These are phyloP conservation scores for Cairina moschata DNA, from an alignment of 2,113 vertebrate genomes.

Conservation along the genomic window DNA sequence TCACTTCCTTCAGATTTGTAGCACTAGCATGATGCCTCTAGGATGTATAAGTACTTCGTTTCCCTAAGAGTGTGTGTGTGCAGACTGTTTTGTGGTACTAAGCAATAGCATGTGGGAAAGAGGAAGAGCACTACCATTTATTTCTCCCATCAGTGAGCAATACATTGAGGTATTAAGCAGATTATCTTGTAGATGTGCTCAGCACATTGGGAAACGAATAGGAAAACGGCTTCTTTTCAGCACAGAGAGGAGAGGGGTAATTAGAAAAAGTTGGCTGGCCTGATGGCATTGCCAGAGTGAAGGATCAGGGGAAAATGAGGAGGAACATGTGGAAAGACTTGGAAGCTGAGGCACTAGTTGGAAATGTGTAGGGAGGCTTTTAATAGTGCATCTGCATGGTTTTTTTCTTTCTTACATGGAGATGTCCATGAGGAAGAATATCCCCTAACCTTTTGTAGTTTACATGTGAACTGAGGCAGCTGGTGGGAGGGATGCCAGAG, in stretches of 20 bases:
- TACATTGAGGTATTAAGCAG: neutral
- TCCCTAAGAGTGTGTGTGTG: neutral
- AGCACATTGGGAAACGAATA: neutral
- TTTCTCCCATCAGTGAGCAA: neutral
- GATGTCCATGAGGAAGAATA: conserved; percentile 6
- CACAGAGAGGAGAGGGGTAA: neutral
- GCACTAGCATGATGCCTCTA: neutral
- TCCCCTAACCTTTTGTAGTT: conserved; percentile 24
- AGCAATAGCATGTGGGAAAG: neutral
- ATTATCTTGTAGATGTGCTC: neutral
- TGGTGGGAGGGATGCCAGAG: conserved; percentile 42
- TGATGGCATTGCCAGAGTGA: neutral
- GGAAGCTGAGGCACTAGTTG: neutral
- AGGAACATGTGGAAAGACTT: neutral
- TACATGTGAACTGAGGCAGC: conserved; percentile 38
- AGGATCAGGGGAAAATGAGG: neutral
- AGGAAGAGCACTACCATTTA: neutral
- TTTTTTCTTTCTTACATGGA: conserved; percentile 17
- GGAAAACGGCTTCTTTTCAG: neutral
- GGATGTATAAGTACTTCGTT: neutral
- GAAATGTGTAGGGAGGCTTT: neutral
- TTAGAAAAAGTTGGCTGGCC: neutral
- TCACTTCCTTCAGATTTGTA: neutral
- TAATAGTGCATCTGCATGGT: neutral
- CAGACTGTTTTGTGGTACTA: neutral